Conservation (phyloP, 2,797 vertebrate genomes). For the Mionectes olivaceus region DNA sequence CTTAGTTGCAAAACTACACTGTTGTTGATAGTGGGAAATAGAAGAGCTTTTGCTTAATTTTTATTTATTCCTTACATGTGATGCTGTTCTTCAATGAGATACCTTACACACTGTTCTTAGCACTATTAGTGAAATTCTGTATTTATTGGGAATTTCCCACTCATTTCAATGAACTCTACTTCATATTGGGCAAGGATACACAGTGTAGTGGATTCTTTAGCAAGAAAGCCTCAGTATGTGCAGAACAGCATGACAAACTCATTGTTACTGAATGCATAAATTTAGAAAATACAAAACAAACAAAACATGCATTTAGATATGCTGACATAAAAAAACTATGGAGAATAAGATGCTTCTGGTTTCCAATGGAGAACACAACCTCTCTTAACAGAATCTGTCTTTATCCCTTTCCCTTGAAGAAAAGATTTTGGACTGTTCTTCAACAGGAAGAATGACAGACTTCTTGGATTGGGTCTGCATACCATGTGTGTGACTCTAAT, state of each 20-base stretch:
- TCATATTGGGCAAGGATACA: not conserved
- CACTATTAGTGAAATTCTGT: not conserved
- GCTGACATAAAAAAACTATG: not conserved
- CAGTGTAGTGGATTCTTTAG: not conserved
- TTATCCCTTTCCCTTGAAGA: not conserved
- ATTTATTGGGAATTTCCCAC: not conserved
- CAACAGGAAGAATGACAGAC: not conserved
- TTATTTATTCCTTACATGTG: not conserved
- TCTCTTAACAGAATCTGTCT: not conserved
- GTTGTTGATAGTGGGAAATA: not conserved
- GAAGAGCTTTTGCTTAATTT: not conserved
- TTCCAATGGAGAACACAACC: not conserved
- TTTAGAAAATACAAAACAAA: not conserved
- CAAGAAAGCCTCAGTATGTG: not conserved
- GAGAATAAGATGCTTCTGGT: not conserved
- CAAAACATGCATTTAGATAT: not conserved
- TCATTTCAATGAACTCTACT: not conserved
- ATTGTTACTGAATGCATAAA: not conserved
- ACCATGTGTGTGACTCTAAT: fast-evolving
- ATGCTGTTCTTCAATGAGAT: not conserved
- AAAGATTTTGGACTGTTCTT: not conserved
- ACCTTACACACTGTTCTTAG: not conserved
- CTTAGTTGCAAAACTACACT: not conserved
- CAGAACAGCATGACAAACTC: not conserved
- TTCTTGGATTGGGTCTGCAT: not conserved